Conservation (phyloP, 2,113 vertebrate genomes). For the Anoura caudifer region DNA sequence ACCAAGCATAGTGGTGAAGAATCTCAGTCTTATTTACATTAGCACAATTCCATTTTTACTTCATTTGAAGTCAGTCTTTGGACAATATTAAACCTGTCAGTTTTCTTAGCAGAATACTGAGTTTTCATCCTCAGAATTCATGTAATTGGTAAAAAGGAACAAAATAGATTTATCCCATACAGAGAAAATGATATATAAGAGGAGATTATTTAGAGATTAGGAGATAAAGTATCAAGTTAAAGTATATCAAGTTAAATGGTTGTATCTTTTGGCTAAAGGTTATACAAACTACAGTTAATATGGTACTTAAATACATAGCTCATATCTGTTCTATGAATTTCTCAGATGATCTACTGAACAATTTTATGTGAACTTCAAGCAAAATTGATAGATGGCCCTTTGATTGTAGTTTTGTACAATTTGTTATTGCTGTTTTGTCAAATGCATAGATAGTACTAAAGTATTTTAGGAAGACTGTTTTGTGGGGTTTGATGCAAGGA, state of each 20-base stretch:
- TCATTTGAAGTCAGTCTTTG: background rate
- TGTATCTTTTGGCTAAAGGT: background rate
- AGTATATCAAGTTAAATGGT: background rate
- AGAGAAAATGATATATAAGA: background rate
- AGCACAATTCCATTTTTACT: background rate
- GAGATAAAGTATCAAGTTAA: background rate
- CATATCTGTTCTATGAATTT: background rate
- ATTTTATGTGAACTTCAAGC: background rate
- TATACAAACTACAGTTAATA: background rate
- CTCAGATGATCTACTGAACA: background rate
- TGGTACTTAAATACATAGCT: background rate
- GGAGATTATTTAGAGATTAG: background rate
- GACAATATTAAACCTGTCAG: background rate
- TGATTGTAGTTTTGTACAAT: background rate
- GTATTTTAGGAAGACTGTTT: background rate
- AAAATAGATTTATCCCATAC: background rate
- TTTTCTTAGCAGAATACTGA: background rate
- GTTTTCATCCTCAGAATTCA: background rate
- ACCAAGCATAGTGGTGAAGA: background rate
- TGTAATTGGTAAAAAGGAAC: background rate
- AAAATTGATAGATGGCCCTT: slow-evolving; percentile 30
- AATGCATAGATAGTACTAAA: background rate
- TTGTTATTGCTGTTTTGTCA: background rate
- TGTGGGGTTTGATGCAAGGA: background rate
- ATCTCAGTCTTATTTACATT: background rate